These are phyloP conservation scores for Ochropleura plecta DNA, from an alignment of 2,888 invertebrate genomes.

Conservation along the genomic window DNA sequence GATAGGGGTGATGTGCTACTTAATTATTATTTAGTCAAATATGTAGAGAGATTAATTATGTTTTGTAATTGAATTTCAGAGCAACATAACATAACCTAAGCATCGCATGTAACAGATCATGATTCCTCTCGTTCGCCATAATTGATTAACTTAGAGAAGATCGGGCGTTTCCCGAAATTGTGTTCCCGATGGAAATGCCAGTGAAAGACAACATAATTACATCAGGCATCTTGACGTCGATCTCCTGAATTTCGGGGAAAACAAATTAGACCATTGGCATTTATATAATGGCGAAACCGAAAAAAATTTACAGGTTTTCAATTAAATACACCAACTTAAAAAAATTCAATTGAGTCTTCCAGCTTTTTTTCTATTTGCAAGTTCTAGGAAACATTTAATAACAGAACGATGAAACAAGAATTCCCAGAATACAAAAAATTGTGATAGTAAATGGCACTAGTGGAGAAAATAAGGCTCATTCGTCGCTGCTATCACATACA, in stretches of 20 bases:
- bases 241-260: constrained; percentile 25
- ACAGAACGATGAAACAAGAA: neutral
- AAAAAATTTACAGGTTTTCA: neutral
- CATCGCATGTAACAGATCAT: constrained; percentile 16
- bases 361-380: neutral
- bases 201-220: constrained; percentile 26
- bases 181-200: constrained; percentile 5
- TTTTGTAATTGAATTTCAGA: neutral
- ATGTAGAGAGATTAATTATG: neutral
- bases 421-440: constrained; percentile 2
- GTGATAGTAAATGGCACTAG: constrained; percentile 1
- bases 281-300: constrained; percentile 14
- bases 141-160: constrained; percentile 35
- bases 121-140: neutral
- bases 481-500: constrained; percentile 39
- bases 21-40: neutral
- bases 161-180: constrained; percentile 32
- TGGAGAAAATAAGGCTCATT: constrained; percentile 15
- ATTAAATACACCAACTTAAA: neutral
- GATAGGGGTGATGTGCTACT: neutral
- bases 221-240: constrained; percentile 20
- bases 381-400: constrained; percentile 1
- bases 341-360: neutral
- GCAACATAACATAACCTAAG: neutral
- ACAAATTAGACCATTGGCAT: constrained; percentile 31